Percentiles rank a stretch among this genome's conserved stretches.
Evolutionary conservation across 2,888 invertebrate genomes (phyloP).

Genomic region (Andricus quercusramuli): DNA sequence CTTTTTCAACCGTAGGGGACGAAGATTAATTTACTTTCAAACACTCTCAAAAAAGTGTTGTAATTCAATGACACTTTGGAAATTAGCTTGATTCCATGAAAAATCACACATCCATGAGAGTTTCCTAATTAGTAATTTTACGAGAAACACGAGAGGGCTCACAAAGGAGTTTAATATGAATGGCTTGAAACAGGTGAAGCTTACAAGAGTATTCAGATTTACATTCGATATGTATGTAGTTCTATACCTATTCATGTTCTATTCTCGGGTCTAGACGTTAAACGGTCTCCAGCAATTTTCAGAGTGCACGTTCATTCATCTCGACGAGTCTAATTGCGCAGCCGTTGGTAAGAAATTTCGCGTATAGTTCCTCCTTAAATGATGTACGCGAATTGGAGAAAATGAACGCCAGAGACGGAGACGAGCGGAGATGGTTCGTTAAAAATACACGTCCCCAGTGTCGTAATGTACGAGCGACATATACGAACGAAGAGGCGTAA

Average conservation of each 20-base stretch:
- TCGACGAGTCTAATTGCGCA: conserved; percentile 38
- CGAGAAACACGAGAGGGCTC: not conserved
- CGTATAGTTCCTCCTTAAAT: conserved; percentile 21
- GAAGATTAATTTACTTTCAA: conserved; percentile 22
- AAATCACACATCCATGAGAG: not conserved
- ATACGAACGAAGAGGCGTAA: conserved; percentile 52
- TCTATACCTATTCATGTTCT: conserved; percentile 12
- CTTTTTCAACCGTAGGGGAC: not conserved
- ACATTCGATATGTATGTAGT: not conserved
- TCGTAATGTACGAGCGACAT: conserved; percentile 51
- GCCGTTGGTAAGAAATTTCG: conserved; percentile 39
- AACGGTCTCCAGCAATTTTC: conserved; percentile 31
- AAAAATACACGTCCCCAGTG: conserved; percentile 58
- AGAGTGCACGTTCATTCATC: conserved; percentile 39
- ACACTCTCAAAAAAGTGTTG: not conserved
- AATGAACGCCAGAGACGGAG: conserved; percentile 35
- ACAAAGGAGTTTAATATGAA: conserved; percentile 3
- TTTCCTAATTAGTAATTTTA: too few species aligned
- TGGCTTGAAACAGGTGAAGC: conserved; percentile 19
- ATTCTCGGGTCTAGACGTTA: conserved; percentile 33
- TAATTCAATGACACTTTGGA: not conserved
- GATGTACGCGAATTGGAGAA: conserved; percentile 39
- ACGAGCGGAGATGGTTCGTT: conserved; percentile 53
- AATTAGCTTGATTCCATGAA: not conserved
- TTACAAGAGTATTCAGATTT: conserved; percentile 20